Base-by-base conservation (phyloP, 2,888 invertebrate species). In the Automeris io region DNA sequence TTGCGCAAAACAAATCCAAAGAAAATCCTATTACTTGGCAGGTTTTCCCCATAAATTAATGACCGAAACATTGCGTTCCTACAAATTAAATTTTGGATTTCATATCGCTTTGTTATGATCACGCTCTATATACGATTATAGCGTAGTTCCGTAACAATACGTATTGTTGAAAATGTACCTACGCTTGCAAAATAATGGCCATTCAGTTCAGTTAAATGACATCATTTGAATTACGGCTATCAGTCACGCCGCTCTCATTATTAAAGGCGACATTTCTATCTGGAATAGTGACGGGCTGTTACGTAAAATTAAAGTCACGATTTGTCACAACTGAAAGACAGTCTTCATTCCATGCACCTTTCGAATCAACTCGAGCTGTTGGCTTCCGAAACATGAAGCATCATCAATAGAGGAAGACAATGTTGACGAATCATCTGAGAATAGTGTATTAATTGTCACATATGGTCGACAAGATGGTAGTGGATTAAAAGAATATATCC, bases 191-290 rank as follows among this genome's bases (percentile, higher is more conserved):
- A 61, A 61, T 48, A 43, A 43, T 44, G 46, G 31, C 47, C 50
- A 60, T 57, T 51, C 44, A 43, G 46, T 46, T 47, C 42, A 38
- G 42, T 39, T 50, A 41, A 43, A 43, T 51, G 51, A 48, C 53
- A 55, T 51, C 48, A 45, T 49, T 43, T 40, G 46, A 45, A 48
- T 42, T 42, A 42, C 35, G 22, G 19, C 35, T 23, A 41, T 46
- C 49, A 51, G 65, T 63, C 61, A 65, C 55, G 61, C 57, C 43
- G 49, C n/a, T 24, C 43, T 49, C 34, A 55, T 54, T 59, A 54
- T 47, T 37, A 40, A 40, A 12, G 11, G 13, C 13, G 33, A 33
- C n/a, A 21, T 19, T 21, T 21, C 8, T 8, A 33, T 22, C 12
- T 13, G 23, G 19, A 34, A n/a, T 19, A 21, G 21, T 21, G 18